Evolutionary conservation across 2,888 invertebrate genomes (phyloP).

Genomic region (Drosophila mercatorum): DNA sequence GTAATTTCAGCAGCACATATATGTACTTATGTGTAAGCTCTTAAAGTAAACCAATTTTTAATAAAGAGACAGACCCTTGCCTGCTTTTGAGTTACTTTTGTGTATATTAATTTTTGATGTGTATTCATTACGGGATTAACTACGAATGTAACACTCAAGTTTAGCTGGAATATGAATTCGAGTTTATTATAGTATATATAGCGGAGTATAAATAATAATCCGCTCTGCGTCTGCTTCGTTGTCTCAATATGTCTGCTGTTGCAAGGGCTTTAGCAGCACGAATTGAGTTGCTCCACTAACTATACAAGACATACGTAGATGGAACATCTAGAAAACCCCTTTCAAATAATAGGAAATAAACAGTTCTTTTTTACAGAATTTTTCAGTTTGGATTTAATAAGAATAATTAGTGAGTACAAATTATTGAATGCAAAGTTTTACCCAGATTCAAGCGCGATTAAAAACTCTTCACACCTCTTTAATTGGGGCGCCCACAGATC

Average conservation of each 20-base stretch:
- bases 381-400: no score
- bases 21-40: neutral
- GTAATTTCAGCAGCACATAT: neutral
- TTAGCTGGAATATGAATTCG: neutral
- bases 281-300: no score
- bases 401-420: slow-evolving; percentile 8
- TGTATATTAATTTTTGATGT: neutral
- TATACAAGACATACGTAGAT: no score
- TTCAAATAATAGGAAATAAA: no score
- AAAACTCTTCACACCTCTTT: slow-evolving; percentile 28
- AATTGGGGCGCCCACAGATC: slow-evolving; percentile 10
- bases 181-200: neutral
- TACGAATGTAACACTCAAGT: neutral
- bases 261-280: no score
- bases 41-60: neutral
- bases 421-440: slow-evolving; percentile 6
- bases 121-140: no score
- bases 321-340: no score
- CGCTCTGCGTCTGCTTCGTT: no score
- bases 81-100: neutral
- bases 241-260: no score
- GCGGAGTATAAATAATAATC: no score
- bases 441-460: neutral
- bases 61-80: neutral
- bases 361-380: no score